Evolutionary conservation across 2,113 vertebrate genomes (phyloP).

Genomic region (Archilochus colubris): DNA sequence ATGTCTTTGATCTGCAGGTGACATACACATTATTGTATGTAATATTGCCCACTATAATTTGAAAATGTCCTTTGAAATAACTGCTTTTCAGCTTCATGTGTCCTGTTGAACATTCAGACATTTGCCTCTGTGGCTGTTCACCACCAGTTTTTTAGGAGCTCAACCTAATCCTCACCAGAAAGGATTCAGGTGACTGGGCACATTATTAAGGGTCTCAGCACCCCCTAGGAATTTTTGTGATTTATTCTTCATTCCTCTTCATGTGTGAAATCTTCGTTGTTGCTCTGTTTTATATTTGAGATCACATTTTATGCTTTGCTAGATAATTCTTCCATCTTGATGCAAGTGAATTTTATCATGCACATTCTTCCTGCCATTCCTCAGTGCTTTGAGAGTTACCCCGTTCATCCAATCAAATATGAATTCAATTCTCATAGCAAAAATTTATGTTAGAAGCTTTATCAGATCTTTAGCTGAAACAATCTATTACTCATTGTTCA

Average conservation of each 20-base stretch:
- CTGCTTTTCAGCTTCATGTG: background rate
- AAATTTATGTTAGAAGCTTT: background rate
- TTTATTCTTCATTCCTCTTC: background rate
- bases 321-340: background rate
- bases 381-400: background rate
- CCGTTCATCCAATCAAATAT: background rate
- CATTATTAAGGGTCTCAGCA: background rate
- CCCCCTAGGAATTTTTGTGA: background rate
- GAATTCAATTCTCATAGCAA: background rate
- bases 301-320: background rate
- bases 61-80: background rate
- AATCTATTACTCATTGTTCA: slow-evolving; percentile 1
- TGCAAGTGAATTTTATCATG: background rate
- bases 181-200: background rate
- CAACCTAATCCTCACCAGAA: background rate
- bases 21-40: background rate
- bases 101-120: background rate
- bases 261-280: background rate
- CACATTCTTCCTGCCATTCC: background rate
- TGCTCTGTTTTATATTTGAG: background rate
- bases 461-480: slow-evolving; percentile 42
- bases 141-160: background rate
- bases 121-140: background rate
- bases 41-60: background rate
- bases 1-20: background rate